These are phyloP conservation scores for Pedicia rivosa DNA, from an alignment of 2,888 invertebrate genomes.

Conservation along the genomic window DNA sequence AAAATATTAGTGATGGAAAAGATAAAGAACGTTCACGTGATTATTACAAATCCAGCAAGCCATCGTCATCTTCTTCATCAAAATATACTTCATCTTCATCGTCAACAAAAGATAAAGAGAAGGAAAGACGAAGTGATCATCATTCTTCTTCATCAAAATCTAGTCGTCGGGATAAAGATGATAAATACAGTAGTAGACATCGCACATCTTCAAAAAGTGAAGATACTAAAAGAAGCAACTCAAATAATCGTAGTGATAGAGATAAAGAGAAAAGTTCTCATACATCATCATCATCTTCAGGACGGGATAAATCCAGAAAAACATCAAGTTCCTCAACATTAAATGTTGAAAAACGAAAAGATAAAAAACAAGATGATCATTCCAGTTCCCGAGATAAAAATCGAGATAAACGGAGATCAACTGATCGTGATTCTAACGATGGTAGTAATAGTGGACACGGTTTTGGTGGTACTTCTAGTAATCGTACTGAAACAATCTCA, in stretches of 20 bases:
- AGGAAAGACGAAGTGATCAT: neutral
- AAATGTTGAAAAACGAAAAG: conserved; percentile 12
- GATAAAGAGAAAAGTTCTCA: conserved; percentile 22
- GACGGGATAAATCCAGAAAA: conserved; percentile 15
- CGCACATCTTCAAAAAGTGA: neutral
- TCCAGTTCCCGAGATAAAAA: conserved; percentile 46
- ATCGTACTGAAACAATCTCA: neutral
- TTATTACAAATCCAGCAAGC: too few relatives aligned
- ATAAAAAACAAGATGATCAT: conserved; percentile 52
- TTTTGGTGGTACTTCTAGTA: neutral
- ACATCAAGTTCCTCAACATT: conserved; percentile 11
- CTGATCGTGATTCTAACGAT: conserved; percentile 67
- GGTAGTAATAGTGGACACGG: conserved; percentile 30
- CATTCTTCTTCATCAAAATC: neutral
- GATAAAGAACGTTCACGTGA: neutral
- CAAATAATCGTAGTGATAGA: conserved; percentile 24
- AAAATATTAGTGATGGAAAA: neutral
- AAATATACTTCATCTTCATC: too few relatives aligned
- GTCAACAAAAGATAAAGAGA: too few relatives aligned
- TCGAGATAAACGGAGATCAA: conserved; percentile 49
- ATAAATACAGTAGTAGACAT: neutral
- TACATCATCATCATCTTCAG: conserved; percentile 24
- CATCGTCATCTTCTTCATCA: conserved; percentile 21
- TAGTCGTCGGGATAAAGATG: neutral
- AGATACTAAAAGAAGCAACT: conserved; percentile 19